phyloP scores from a whole-genome alignment of 2,113 vertebrate species.

The Nestor notabilis region DNA sequence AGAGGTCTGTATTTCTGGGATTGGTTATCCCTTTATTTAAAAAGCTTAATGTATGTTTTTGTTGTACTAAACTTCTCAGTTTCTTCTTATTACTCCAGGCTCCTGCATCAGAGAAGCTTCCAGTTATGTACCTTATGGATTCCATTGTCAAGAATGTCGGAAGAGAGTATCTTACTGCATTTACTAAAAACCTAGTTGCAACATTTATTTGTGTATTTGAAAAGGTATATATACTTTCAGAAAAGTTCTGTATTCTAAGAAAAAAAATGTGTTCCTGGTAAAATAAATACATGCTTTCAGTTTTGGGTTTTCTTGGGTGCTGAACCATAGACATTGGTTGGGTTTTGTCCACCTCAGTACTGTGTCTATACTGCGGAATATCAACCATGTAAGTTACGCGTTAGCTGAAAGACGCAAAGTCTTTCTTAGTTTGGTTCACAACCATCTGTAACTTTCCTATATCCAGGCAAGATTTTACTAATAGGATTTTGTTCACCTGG shows the following conservation, averaged over 20 bases:
- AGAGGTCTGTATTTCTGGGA: constrained; percentile 75
- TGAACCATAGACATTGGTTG: background rate
- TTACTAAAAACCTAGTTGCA: constrained; percentile 99
- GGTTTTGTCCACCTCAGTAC: background rate
- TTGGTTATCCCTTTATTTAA: constrained; percentile 70
- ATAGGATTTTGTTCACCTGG: background rate
- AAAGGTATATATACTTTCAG: constrained; percentile 92
- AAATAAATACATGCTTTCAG: constrained; percentile 76
- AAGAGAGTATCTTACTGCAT: constrained; percentile 97
- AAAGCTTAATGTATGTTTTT: constrained; percentile 60
- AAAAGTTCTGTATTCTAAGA: constrained; percentile 70
- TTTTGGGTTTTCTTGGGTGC: constrained; percentile 73
- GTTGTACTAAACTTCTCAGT: constrained; percentile 98
- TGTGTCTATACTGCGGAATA: background rate
- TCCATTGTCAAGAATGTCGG: constrained; percentile 99
- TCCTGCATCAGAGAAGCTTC: constrained; percentile 94
- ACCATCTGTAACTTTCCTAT: background rate
- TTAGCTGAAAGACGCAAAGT: background rate
- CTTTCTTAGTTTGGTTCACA: background rate
- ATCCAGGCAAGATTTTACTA: background rate
- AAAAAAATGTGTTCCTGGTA: constrained; percentile 62
- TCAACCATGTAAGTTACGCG: background rate
- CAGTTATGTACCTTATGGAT: constrained; percentile 99
- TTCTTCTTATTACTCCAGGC: constrained; percentile 98
- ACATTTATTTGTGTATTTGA: constrained; percentile 99